Evolutionary conservation across 2,797 vertebrate genomes (phyloP).

Genomic region (Margarornis squamiger): DNA sequence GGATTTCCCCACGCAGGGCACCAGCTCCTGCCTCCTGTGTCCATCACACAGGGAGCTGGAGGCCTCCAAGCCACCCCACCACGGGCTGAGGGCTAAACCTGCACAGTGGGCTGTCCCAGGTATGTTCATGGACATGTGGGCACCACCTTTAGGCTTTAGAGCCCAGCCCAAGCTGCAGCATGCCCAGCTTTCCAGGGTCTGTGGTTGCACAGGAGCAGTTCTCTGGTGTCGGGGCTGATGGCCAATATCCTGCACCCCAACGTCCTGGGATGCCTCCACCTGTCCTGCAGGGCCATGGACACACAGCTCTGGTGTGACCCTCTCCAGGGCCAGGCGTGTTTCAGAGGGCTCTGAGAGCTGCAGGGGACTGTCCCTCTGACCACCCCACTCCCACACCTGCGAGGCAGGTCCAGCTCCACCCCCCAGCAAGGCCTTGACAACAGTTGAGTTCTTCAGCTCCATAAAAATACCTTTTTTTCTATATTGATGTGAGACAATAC

Average conservation of each 20-base stretch:
- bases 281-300: fast-evolving
- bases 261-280: background rate
- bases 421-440: background rate
- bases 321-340: background rate
- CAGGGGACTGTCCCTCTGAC: background rate
- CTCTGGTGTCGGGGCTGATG: background rate
- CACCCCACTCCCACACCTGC: fast-evolving
- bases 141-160: background rate
- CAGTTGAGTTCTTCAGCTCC: background rate
- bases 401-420: background rate
- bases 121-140: background rate
- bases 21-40: background rate
- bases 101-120: background rate
- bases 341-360: background rate
- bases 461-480: background rate
- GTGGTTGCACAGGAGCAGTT: fast-evolving
- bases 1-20: background rate
- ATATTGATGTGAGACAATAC: slow-evolving; percentile 62
- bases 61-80: background rate
- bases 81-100: background rate
- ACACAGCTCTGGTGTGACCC: background rate
- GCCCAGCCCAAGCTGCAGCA: background rate
- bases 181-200: background rate
- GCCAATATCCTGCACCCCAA: background rate
- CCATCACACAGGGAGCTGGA: background rate